A percentile compares a stretch with the other conserved stretches of the same genome.
phyloP scores from a whole-genome alignment of 2,113 vertebrate species.

The Urocolius indicus region DNA sequence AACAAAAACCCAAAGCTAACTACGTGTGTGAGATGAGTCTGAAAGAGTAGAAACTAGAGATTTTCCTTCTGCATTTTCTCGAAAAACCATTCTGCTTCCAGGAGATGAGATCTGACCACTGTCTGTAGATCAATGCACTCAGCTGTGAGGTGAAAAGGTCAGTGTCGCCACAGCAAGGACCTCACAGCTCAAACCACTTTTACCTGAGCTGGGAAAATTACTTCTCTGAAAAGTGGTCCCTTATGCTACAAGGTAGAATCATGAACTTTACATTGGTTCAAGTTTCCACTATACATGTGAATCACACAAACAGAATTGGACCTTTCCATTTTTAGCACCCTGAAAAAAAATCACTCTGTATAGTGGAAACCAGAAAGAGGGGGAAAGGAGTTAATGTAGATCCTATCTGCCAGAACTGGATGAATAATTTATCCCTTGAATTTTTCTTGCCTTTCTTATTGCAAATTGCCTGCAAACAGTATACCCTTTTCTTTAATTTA shows the following conservation, averaged over 20 bases:
- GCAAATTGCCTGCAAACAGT: constrained; percentile 1
- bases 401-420: not conserved
- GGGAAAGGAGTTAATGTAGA: not conserved
- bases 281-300: not conserved
- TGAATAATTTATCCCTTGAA: constrained; percentile 1
- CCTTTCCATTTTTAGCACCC: not conserved
- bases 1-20: not conserved
- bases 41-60: not conserved
- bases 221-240: not conserved
- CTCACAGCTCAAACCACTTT: not conserved
- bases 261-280: not conserved
- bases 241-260: not conserved
- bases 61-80: not conserved
- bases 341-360: not conserved
- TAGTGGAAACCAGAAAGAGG: not conserved
- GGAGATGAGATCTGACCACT: not conserved
- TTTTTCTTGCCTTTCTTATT: not conserved
- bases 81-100: not conserved
- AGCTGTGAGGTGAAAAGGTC: not conserved
- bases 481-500: constrained; percentile 10
- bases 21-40: not conserved
- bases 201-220: not conserved
- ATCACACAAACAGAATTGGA: not conserved
- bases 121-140: not conserved
- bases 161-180: not conserved